Evolutionary conservation across 2,797 vertebrate genomes (phyloP), one percentile per base, ranked within the genome.

Genomic region (Siniperca scherzeri): DNA sequence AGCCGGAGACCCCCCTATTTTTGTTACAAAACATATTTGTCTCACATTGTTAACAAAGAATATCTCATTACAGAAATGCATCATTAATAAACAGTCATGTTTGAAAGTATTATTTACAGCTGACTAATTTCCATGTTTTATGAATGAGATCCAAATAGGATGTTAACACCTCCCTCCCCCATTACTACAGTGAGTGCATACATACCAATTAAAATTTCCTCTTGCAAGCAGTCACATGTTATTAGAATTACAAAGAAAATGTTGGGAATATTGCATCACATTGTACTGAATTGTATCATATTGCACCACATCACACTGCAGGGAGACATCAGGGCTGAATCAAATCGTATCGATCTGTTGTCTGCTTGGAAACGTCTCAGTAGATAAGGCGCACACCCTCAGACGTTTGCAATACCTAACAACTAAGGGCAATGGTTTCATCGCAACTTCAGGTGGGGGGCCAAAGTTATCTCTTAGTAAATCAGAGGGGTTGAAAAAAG

Each of bases 331-430:
- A 69, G 57, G 62, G 67, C 75, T 55, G 78, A 77, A 82, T 88
- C 82, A 83, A 83, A 84, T 81, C 12, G 4, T 72, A 89, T 90
- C 42, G 81, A 87, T 89, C 77, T 86, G 88, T 83, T 87, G 79
- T 83, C 83, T 87, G 72, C 78, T 84, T 81, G 82, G 68, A 85
- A 82, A 78, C 78, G 48, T 78, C 83, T 87, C 68, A 59, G 80
- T 57, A 60, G 78, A 86, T 81, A 72, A 81, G 72, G 59, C n/a
- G 2, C 68, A 56, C 65, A 55, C 56, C 40, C 68, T 56, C 55
- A 78, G 36, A 85, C 68, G 79, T 83, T 52, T 74, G 67, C 76
- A 72, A 77, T 80, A 67, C 76, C 65, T 86, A 79, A 77, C 66
- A 86, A 65, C 78, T 75, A 76, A 87, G 86, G 89, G 66, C 84